Conservation (phyloP, 2,113 vertebrate species). For the Ictidomys tridecemlineatus region DNA sequence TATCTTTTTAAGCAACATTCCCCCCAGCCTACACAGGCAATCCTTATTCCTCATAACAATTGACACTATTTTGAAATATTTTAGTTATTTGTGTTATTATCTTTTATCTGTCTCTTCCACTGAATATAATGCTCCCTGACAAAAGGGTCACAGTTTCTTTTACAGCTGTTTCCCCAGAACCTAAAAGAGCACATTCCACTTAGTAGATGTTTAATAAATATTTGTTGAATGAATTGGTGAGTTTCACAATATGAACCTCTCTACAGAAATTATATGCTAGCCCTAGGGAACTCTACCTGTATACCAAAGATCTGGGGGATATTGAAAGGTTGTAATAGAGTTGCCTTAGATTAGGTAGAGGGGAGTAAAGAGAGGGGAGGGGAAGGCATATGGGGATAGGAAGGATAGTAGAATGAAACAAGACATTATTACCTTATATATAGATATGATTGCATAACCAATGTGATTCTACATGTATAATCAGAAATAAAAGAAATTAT, state of each 20-base stretch:
- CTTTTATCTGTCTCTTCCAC: conserved; percentile 6
- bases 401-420: no score
- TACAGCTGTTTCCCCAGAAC: neutral
- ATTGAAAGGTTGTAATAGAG: neutral
- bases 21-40: neutral
- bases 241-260: neutral
- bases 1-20: neutral
- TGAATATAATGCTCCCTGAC: neutral
- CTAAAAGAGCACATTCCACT: neutral
- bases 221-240: neutral
- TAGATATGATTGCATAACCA: no score
- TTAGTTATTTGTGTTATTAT: neutral
- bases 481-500: no score
- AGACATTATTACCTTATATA: no score
- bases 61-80: neutral
- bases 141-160: neutral
- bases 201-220: neutral
- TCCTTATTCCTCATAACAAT: neutral
- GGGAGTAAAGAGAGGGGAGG: no score
- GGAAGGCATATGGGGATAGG: no score
- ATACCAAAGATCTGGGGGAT: neutral
- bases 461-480: no score
- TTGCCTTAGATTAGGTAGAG: no score
- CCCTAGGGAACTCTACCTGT: neutral
- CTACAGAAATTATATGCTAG: neutral